Percentiles rank a stretch among this genome's conserved stretches.
phyloP scores from a whole-genome alignment of 2,888 invertebrate species.

The Tolmerus cingulatus region DNA sequence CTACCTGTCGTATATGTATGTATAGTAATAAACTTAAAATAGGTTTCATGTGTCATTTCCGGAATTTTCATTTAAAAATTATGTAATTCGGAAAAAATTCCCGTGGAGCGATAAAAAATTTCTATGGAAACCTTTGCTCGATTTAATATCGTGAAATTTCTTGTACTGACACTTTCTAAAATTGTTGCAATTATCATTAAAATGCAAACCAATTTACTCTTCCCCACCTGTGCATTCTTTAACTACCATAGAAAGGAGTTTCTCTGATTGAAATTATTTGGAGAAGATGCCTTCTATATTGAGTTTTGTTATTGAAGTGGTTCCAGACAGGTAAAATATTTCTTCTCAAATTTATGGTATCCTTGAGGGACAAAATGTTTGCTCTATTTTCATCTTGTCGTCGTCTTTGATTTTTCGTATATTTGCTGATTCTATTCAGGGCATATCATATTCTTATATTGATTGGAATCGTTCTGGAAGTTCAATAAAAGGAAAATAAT shows the following conservation, averaged over 20 bases:
- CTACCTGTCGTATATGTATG: no score
- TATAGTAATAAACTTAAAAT: no score
- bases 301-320: no score
- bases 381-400: neutral
- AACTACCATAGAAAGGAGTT: neutral
- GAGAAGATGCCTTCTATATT: neutral
- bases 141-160: no score
- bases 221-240: neutral
- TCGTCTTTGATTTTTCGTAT: neutral
- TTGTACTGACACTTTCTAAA: neutral
- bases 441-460: neutral
- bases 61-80: no score
- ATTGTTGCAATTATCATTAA: neutral
- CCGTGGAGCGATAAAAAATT: no score
- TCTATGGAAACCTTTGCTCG: no score
- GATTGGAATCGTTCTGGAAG: neutral
- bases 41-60: no score
- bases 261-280: neutral
- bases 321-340: neutral
- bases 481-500: neutral
- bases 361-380: neutral
- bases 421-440: neutral
- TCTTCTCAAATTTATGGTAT: neutral
- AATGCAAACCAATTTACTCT: neutral
- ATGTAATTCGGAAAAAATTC: no score